phyloP scores from a whole-genome alignment of 2,888 invertebrate species.

The Aspidapion aeneum region DNA sequence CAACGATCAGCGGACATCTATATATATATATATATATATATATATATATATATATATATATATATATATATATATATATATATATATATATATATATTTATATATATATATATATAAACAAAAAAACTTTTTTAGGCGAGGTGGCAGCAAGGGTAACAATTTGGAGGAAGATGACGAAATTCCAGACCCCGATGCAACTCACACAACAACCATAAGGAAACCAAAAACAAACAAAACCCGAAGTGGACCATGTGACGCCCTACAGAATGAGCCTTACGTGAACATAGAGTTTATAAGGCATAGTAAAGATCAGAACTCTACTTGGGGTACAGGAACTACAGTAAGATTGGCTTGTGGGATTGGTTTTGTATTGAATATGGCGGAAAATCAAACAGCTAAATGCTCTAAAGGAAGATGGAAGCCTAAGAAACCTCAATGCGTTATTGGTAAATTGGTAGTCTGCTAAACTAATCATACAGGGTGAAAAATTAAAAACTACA shows the following conservation, averaged over 20 bases:
- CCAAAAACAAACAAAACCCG: slow-evolving; percentile 43
- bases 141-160: slow-evolving; percentile 34
- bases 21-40: too few species aligned
- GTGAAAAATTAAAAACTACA: too few species aligned
- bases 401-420: slow-evolving; percentile 86
- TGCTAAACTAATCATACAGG: too few species aligned
- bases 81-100: too few species aligned
- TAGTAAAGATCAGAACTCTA: slow-evolving; percentile 66
- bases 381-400: slow-evolving; percentile 69
- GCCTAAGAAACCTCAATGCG: slow-evolving; percentile 75
- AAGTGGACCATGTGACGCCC: slow-evolving; percentile 62
- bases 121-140: slow-evolving; percentile 24
- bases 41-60: too few species aligned
- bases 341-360: slow-evolving; percentile 73
- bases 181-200: slow-evolving; percentile 32
- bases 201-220: slow-evolving; percentile 35
- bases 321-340: slow-evolving; percentile 73
- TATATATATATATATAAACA: too few species aligned
- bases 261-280: slow-evolving; percentile 62
- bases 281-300: slow-evolving; percentile 68
- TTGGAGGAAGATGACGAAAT: slow-evolving; percentile 29
- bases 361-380: slow-evolving; percentile 72
- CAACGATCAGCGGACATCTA: too few species aligned
- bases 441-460: slow-evolving; percentile 61
- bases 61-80: too few species aligned